Evolutionary conservation across 2,113 vertebrate species (phyloP), one percentile per base, ranked within the genome.

Genomic region (Steatornis caripensis): DNA sequence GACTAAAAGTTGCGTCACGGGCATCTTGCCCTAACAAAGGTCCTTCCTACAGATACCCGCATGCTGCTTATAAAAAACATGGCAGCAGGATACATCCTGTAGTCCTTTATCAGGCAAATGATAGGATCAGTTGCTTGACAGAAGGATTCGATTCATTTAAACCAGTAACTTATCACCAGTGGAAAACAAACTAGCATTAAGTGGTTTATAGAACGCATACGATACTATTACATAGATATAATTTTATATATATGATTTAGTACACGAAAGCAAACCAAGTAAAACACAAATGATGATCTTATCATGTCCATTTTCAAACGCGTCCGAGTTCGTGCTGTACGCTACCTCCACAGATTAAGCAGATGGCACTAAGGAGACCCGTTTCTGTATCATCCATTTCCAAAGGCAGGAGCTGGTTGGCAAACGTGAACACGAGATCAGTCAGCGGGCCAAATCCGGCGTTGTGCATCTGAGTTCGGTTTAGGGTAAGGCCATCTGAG

Each of bases 311-410:
- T 76, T 90, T 37, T 8, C 49, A 65, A 79, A 79, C 0, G 6
- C 49, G 22, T 26, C 30, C 6, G 20, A 68, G 43, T 12, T 57
- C 6, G 4, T 8, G 51, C 60, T n/a, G 57, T 84, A 78, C 69
- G 15, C 16, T 98, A 99, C 99, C 99, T 99, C 99, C 99, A 93
- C 99, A 99, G 91, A 99, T 99, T 30, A 99, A 98, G 96, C 99
- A 99, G 98, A 99, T 99, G 98, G 99, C 99, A 98, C 99, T 99
- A 75, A 99, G 99, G 81, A 99, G 99, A 88, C 99, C 99, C 8
- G 99, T 99, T 97, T 99, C 99, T 3, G 99, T 99, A 97, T 99
- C 99, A 81, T 99, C 99, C 99, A 99, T 99, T 98, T 99, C 98
- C 97, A 99, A 98, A 68, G 99, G 99, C 98, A 99, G 98, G 97